Evolutionary conservation across 2,888 invertebrate species (phyloP).

Genomic region (Hydriomena furcata): DNA sequence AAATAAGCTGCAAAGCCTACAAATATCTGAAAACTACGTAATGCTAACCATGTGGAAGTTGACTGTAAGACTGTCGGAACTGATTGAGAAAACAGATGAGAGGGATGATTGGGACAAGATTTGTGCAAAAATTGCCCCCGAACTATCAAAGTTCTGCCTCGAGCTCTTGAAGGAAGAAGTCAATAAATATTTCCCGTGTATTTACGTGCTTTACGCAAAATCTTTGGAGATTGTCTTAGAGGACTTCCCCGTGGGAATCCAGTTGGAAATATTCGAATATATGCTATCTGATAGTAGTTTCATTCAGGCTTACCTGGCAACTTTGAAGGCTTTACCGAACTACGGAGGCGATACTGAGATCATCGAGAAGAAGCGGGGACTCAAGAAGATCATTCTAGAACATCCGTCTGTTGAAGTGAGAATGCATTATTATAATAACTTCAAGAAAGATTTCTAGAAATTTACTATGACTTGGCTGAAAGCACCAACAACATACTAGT

Average conservation of each 20-base stretch:
- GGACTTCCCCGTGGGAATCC: conserved; percentile 19
- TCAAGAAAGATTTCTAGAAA: conserved; percentile 5
- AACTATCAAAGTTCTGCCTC: conserved; percentile 51
- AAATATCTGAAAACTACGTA: conserved; percentile 54
- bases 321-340: conserved; percentile 40
- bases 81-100: conserved; percentile 38
- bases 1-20: conserved; percentile 41
- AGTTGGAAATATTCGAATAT: conserved; percentile 38
- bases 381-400: conserved; percentile 35
- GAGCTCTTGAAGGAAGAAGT: conserved; percentile 55
- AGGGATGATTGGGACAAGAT: conserved; percentile 37
- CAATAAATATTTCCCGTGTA: conserved; percentile 48
- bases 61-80: conserved; percentile 41
- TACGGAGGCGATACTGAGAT: conserved; percentile 14
- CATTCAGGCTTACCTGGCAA: conserved; percentile 50
- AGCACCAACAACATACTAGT: too few species aligned
- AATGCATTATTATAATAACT: conserved; percentile 46
- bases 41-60: conserved; percentile 55
- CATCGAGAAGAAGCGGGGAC: conserved; percentile 19
- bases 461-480: too few species aligned
- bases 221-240: conserved; percentile 36
- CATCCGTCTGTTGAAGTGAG: conserved; percentile 56
- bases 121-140: conserved; percentile 38
- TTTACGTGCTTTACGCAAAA: conserved; percentile 53
- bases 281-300: conserved; percentile 48